Conservation (phyloP, 2,113 vertebrate species). For the Taurulus bubalis region DNA sequence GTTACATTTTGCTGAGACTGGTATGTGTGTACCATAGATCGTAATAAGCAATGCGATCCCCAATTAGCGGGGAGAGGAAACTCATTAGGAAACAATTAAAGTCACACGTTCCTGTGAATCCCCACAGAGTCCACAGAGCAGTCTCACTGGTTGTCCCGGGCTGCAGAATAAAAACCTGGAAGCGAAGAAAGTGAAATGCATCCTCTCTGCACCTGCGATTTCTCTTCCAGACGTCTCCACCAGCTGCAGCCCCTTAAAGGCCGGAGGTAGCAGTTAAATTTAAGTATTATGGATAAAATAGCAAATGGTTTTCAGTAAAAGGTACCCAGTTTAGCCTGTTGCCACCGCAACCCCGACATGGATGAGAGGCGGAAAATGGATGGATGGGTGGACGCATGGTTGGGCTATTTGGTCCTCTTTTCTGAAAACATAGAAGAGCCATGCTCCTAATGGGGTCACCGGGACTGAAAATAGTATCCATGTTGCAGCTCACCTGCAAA, state of each 20-base stretch:
- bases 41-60: slow-evolving; percentile 58
- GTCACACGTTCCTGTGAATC: slow-evolving; percentile 49
- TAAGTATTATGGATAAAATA: slow-evolving; percentile 62
- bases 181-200: slow-evolving; percentile 49
- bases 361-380: slow-evolving; percentile 25
- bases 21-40: slow-evolving; percentile 49
- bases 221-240: slow-evolving; percentile 41
- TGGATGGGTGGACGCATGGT: not conserved
- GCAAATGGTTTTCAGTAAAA: slow-evolving; percentile 54
- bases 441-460: slow-evolving; percentile 29
- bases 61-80: slow-evolving; percentile 62
- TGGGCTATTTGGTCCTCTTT: slow-evolving; percentile 11
- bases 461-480: slow-evolving; percentile 30
- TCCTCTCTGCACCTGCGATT: slow-evolving; percentile 55
- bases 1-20: slow-evolving; percentile 55
- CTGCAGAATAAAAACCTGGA: slow-evolving; percentile 53
- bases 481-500: not conserved
- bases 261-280: slow-evolving; percentile 55
- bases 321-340: slow-evolving; percentile 43
- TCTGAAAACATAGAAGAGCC: not conserved
- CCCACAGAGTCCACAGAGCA: slow-evolving; percentile 65
- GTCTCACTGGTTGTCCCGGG: slow-evolving; percentile 29
- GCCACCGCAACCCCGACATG: not conserved
- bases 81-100: slow-evolving; percentile 76
- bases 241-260: slow-evolving; percentile 62